phyloP scores from a whole-genome alignment of 2,797 vertebrate species.

The Acipenser transmontanus region DNA sequence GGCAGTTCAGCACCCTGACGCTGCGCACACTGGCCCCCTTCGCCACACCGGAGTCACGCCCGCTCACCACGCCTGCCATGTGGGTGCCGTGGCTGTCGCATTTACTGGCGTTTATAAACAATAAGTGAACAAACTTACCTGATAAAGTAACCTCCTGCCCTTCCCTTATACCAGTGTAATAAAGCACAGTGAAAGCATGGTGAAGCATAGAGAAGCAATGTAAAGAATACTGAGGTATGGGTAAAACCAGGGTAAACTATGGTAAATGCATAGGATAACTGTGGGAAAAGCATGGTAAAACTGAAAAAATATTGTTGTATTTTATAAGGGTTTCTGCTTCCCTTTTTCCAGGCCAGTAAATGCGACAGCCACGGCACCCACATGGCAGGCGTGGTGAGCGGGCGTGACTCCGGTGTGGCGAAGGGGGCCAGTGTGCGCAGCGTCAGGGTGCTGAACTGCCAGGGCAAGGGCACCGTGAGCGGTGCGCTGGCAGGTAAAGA shows the following conservation, averaged over 20 bases:
- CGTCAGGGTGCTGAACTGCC: conserved; percentile 82
- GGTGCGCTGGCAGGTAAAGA: conserved; percentile 69
- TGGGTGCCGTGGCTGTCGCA: conserved; percentile 84
- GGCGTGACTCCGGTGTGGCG: conserved; percentile 75
- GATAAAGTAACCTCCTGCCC: neutral
- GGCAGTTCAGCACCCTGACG: conserved; percentile 82
- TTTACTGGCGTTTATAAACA: conserved; percentile 62
- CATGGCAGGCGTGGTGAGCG: conserved; percentile 70
- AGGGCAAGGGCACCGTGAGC: conserved; percentile 76
- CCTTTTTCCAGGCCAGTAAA: conserved; percentile 58
- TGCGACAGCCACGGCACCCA: conserved; percentile 84
- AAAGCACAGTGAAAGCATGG: neutral
- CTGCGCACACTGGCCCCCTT: conserved; percentile 56
- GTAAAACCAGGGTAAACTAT: too few species aligned
- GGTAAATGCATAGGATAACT: too few species aligned
- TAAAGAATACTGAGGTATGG: neutral
- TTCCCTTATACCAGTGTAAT: neutral
- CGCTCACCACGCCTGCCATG: conserved; percentile 70
- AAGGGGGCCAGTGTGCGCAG: conserved; percentile 56
- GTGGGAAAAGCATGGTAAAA: too few species aligned
- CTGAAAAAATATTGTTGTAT: neutral
- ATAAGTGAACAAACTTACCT: too few species aligned
- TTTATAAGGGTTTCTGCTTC: neutral
- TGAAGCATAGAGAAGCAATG: neutral
- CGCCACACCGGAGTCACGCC: conserved; percentile 75